These are phyloP conservation scores for Notolabrus celidotus DNA, from an alignment of 2,797 vertebrate genomes.

Conservation along the genomic window DNA sequence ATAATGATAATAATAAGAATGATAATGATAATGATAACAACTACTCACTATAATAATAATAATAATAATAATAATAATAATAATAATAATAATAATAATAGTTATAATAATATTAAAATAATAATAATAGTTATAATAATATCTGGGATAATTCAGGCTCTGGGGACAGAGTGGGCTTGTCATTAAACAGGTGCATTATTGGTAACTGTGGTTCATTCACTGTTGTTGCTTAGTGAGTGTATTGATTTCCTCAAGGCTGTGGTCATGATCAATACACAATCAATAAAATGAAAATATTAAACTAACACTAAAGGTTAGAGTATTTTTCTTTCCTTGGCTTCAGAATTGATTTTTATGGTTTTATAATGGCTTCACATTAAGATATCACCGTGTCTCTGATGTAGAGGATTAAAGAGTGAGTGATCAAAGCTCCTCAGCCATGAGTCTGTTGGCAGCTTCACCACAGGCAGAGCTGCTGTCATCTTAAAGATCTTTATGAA, in stretches of 20 bases:
- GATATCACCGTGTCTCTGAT: neutral
- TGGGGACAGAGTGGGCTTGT: neutral
- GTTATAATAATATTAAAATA: too few species aligned
- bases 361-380: constrained; percentile 2
- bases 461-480: too few species aligned
- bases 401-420: too few species aligned
- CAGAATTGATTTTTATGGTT: constrained; percentile 24
- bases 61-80: too few species aligned
- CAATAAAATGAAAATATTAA: constrained; percentile 18
- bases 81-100: too few species aligned
- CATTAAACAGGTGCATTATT: neutral
- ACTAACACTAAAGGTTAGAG: neutral
- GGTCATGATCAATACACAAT: neutral
- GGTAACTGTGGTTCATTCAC: constrained; percentile 8
- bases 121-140: too few species aligned
- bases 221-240: constrained; percentile 23
- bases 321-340: constrained; percentile 7
- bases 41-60: too few species aligned
- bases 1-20: too few species aligned
- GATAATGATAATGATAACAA: too few species aligned
- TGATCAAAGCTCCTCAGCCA: too few species aligned
- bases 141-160: neutral
- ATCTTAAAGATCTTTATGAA: too few species aligned
- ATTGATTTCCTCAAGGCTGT: constrained; percentile 19
- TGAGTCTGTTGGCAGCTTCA: too few species aligned